Base-by-base conservation (phyloP, 2,888 invertebrate genomes). In the Orchesellides sinensis region DNA sequence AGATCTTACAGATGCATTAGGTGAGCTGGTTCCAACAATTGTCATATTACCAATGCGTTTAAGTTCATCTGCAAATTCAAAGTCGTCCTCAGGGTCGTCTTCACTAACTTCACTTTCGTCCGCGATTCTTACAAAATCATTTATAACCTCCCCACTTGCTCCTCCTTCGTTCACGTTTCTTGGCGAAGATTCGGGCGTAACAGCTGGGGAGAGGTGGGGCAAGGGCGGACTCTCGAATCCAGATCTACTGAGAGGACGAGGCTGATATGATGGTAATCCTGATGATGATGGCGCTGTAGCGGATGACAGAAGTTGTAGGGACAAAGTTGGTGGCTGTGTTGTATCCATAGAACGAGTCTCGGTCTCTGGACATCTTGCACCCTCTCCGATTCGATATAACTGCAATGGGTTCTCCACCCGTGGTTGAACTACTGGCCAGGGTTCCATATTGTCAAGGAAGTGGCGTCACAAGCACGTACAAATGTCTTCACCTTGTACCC, bases 191-290 rank as follows among this genome's bases (percentile, higher is more conserved):
- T 66, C 45, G 10, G 82, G 84, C 10, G 77, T 78, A 21, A 81
- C 68, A 0, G 78, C 84, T 12, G 84, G 84, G 5, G 82, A 83
- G 8, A 84, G 40, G 29, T 79, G 78, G n/a, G n/a, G n/a, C n/a
- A n/a, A n/a, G 0, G 84, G 84, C 10, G 84, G 84, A 17, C 82
- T 82, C 14, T 79, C 79, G 0, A n/a, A n/a, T n/a, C n/a, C n/a
- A n/a, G 84, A 84, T 45, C 78, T n/a, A n/a, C n/a, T n/a, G n/a
- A n/a, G n/a, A n/a, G n/a, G 66, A 5, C 12, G 54, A 19, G 8
- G 5, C 8, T 54, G 21, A 54, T 12, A 54, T 10, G 49, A 21
- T 17, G 29, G 17, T 12, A n/a, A 61, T 3, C 10, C n/a, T 14
- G 61, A 35, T 14, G 49, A 14, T 3, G 47, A 40, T 21, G 10